Evolutionary conservation across 1,140 invertebrate genomes (phyloP), one percentile per base, ranked within the genome.

Genomic region (Drosophila bocki): DNA sequence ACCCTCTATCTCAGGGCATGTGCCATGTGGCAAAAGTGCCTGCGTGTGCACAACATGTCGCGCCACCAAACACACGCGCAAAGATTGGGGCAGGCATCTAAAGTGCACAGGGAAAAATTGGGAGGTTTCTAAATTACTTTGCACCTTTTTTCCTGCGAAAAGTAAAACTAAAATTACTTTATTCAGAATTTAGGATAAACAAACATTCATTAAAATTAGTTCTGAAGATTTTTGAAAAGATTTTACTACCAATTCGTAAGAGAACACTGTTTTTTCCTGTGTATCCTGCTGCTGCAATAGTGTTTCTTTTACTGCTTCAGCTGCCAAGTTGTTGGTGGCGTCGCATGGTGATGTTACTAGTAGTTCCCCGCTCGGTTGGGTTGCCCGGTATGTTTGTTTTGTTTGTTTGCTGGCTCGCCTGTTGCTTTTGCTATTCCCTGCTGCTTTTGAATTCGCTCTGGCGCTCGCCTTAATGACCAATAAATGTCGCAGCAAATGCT

Each of bases 21-120:
- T 67, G 63, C 51, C 51, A 54, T 56, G 53, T 56, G 53, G 53
- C 50, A 65, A 62, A 65, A 62, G 57, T 65, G 74, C 57, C 77
- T 82, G 83, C 71, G 83, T 87, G 83, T 80, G 80, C 80, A 86
- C 83, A 88, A 78, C 74, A 90, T 84, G 85, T 88, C 80, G 84
- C 84, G 84, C 85, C 84, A 88, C 54, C 70, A 56, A 63, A 61
- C 22, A 39, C 22, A 67, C 39, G 29, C 48, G 37, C 41, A 41
- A 44, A 69, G 64, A 50, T 42, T 72, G 67, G 54, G 57, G 63
- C 60, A 58, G 63, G 65, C 74, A 80, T 69, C 45, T 63, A 61
- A 69, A 71, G 62, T 75, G 47, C 69, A 57, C 33, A 22, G 26
- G 9, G 0, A 51, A 35, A 5, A 59, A 64, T 17, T 54, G 11